These are phyloP conservation scores for Rhizoglyphus robini DNA, from an alignment of 1,140 invertebrate species.

Conservation along the genomic window DNA sequence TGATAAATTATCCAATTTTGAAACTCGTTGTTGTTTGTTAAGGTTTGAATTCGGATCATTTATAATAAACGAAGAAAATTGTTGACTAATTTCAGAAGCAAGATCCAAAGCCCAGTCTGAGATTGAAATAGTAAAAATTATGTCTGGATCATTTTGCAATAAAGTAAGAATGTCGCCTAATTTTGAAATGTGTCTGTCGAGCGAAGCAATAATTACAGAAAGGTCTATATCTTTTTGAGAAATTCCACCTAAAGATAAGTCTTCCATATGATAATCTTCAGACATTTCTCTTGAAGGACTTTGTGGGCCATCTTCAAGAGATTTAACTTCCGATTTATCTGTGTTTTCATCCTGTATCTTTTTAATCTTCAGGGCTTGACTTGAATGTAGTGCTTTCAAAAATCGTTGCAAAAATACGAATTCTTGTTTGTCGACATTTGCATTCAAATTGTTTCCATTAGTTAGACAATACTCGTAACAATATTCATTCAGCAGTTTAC, in stretches of 20 bases:
- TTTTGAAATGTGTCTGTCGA: background rate
- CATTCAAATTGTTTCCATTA: background rate
- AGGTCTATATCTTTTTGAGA: background rate
- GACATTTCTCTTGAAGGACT: background rate
- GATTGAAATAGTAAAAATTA: background rate
- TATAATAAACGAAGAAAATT: background rate
- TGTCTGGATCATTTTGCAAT: background rate
- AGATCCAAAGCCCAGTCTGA: constrained; percentile 11
- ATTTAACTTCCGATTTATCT: background rate
- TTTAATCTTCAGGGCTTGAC: background rate
- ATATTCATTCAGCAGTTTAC: constrained; percentile 15
- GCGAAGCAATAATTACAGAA: background rate
- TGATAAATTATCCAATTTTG: constrained; percentile 5
- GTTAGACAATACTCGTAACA: constrained; percentile 14
- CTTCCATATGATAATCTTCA: background rate
- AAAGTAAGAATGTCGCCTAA: background rate
- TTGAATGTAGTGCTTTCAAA: background rate
- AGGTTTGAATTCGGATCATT: background rate
- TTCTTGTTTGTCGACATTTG: background rate
- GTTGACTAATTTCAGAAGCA: constrained; percentile 1
- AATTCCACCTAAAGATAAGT: background rate
- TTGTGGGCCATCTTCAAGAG: constrained; percentile 10
- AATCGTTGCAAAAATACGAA: background rate
- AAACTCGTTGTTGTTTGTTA: background rate
- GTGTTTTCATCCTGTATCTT: background rate